A percentile compares a stretch with the other conserved stretches of the same genome.
These are phyloP conservation scores for Molorchus minor DNA, from an alignment of 2,888 invertebrate species.

Conservation along the genomic window DNA sequence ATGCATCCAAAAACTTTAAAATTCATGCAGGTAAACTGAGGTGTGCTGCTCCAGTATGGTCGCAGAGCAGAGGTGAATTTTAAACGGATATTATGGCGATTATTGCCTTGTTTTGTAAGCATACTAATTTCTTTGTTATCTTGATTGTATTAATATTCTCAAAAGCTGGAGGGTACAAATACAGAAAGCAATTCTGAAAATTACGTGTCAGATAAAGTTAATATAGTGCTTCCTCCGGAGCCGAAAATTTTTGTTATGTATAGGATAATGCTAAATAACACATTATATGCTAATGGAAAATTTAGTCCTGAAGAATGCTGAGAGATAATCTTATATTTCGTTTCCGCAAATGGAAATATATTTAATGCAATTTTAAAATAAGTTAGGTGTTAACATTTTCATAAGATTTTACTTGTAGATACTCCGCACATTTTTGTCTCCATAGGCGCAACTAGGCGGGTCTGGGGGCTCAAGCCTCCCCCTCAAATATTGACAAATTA, in stretches of 20 bases:
- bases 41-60: constrained; percentile 41
- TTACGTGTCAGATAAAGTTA: constrained; percentile 20
- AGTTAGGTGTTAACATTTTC: no score
- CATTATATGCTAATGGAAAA: no score
- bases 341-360: no score
- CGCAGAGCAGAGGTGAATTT: constrained; percentile 47
- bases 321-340: no score
- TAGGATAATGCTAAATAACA: no score
- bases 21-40: constrained; percentile 43
- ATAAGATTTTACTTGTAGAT: no score
- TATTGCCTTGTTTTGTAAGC: constrained; percentile 46
- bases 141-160: constrained; percentile 43
- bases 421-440: no score
- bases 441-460: no score
- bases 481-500: no score
- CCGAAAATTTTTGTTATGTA: background rate
- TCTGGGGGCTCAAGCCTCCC: no score
- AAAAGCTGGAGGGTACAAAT: constrained; percentile 26
- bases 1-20: constrained; percentile 32
- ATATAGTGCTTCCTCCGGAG: constrained; percentile 12
- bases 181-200: constrained; percentile 1
- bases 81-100: constrained; percentile 48
- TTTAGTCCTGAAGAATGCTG: no score
- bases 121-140: constrained; percentile 46
- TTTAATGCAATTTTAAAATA: no score